Base-by-base conservation (phyloP, 2,888 invertebrate species). In the Sesia apiformis region DNA sequence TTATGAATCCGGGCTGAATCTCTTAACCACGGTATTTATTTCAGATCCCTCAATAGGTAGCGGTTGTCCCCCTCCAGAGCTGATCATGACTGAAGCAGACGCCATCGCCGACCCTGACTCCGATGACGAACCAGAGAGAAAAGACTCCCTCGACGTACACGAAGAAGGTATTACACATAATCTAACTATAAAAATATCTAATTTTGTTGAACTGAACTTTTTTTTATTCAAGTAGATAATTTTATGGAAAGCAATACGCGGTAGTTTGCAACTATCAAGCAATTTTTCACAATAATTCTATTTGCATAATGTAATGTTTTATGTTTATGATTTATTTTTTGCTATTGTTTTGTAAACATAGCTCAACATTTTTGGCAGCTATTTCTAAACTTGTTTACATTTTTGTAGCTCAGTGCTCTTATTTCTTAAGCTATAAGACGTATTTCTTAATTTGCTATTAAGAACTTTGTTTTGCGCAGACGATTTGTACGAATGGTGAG, bases 401-500 rank as follows among this genome's bases (percentile, higher is more conserved):
- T 46, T 46, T 7, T 46, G 8, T 46, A 46, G 4, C n/a, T 46
- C 4, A 43, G 4, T 46, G 7, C 46, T 46, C 4, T 46, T 46
- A 8, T 8, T n/a, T 49, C 50, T 50, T 6, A 4, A 38, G 39
- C 39, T 50, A 8, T 6, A 50, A 23, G 23, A 23, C 23, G 23
- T 23, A 23, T 23, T 23, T 50, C 7, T 38, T 50, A 50, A 38
- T 23, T 50, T 38, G 38, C 39, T 70, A 65, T 63, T 63, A 61
- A 63, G 58, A 23, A 23, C 66, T 70, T 76, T 79, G 68, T 83
- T 80, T 81, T 78, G 70, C 76, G 75, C 88, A 89, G 88, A 86
- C 79, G 82, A 84, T 65, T 76, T 85, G 74, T 78, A 74, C 74
- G 79, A 84, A 76, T 80, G 85, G 84, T 85, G 88, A 85, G 77